These are phyloP conservation scores for Phylloscopus trochiloides DNA, from an alignment of 2,113 vertebrate species.

Conservation along the genomic window DNA sequence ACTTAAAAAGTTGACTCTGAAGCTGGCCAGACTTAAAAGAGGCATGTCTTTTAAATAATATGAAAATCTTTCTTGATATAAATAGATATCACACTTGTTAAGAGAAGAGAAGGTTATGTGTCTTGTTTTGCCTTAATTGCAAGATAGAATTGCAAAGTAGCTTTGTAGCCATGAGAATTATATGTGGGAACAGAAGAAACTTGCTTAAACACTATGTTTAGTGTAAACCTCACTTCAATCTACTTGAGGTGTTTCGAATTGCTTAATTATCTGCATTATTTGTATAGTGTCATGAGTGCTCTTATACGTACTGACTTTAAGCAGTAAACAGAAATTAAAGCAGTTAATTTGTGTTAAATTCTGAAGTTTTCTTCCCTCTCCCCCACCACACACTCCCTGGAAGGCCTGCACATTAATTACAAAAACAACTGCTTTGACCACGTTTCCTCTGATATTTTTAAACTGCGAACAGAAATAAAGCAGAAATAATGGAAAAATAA, in stretches of 20 bases:
- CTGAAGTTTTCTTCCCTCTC: background rate
- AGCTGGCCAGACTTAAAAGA: constrained; percentile 34
- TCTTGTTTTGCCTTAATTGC: background rate
- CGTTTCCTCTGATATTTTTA: background rate
- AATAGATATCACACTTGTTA: background rate
- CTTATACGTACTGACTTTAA: background rate
- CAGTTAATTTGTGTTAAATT: constrained; percentile 1
- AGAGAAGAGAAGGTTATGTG: background rate
- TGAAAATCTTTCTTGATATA: constrained; percentile 44
- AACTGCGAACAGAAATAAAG: background rate
- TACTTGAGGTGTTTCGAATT: constrained; percentile 29
- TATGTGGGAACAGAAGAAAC: constrained; percentile 39
- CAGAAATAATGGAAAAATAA: constrained; percentile 20
- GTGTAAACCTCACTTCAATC: constrained; percentile 54
- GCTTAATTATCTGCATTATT: constrained; percentile 18
- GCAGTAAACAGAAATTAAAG: background rate
- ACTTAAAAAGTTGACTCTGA: background rate
- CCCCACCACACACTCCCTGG: fast-evolving
- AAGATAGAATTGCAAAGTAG: constrained; percentile 17
- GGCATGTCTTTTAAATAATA: background rate
- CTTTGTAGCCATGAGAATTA: constrained; percentile 45
- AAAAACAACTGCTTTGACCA: constrained; percentile 1
- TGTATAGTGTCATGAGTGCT: background rate
- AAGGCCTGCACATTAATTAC: background rate
- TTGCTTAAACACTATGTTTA: constrained; percentile 44